Evolutionary conservation across 2,888 invertebrate genomes (phyloP).

Genomic region (Andrena minutula): DNA sequence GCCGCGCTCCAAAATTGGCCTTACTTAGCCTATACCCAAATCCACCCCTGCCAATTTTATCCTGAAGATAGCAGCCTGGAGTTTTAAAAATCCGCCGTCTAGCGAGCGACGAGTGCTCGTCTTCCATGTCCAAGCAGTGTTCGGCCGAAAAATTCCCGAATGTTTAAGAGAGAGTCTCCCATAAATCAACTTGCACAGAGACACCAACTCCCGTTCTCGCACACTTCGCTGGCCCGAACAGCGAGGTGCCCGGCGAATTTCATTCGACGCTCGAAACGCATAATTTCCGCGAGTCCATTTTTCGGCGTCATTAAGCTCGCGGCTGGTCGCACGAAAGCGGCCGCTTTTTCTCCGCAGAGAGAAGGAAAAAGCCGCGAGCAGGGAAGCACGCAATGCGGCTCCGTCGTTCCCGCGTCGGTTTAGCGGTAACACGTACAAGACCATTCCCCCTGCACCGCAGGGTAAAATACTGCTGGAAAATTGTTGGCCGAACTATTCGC

Average conservation of each 20-base stretch:
- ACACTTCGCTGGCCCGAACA: not conserved
- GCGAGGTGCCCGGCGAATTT: not conserved
- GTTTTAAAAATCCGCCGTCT: not conserved
- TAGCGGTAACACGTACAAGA: slow-evolving; percentile 20
- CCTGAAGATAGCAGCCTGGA: too few relatives aligned
- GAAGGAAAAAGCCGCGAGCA: slow-evolving; percentile 28
- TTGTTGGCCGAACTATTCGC: slow-evolving; percentile 79
- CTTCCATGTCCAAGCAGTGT: not conserved
- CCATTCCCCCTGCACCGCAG: slow-evolving; percentile 50
- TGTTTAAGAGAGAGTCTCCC: slow-evolving; percentile 3
- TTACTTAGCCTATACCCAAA: too few relatives aligned
- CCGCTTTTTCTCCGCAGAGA: not conserved
- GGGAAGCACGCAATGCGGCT: slow-evolving; percentile 55
- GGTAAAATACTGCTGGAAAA: slow-evolving; percentile 75
- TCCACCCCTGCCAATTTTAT: too few relatives aligned
- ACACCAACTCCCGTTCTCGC: not conserved
- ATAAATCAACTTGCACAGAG: slow-evolving; percentile 17
- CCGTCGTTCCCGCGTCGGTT: slow-evolving; percentile 42
- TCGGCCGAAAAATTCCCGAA: slow-evolving; percentile 10
- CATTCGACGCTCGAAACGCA: slow-evolving; percentile 22
- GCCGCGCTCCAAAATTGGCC: too few relatives aligned
- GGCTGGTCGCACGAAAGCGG: slow-evolving; percentile 27
- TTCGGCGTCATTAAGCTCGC: slow-evolving; percentile 36
- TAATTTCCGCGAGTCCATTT: slow-evolving; percentile 40
- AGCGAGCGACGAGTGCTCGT: not conserved